These are phyloP conservation scores for Furcula furcula DNA, from an alignment of 2,888 invertebrate species.

Conservation along the genomic window DNA sequence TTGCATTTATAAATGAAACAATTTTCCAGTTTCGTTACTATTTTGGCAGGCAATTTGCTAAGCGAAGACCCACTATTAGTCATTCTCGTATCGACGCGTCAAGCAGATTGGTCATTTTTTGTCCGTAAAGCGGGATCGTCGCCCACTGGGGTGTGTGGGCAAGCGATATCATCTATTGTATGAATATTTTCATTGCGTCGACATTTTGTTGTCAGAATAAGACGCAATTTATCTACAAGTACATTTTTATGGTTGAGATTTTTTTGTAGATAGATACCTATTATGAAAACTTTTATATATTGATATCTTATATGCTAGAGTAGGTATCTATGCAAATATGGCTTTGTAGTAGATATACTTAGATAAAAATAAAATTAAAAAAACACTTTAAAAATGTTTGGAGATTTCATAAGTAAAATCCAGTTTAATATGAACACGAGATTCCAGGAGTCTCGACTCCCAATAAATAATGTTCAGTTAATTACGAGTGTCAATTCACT, in stretches of 20 bases:
- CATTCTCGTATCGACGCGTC: slow-evolving; percentile 69
- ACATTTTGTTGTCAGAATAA: slow-evolving; percentile 29
- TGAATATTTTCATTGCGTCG: slow-evolving; percentile 27
- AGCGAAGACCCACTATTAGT: slow-evolving; percentile 67
- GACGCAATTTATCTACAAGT: slow-evolving; percentile 27
- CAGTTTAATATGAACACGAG: too few species aligned
- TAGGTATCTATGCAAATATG: neutral
- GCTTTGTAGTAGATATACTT: too few species aligned
- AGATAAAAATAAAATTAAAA: too few species aligned
- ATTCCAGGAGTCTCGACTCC: neutral
- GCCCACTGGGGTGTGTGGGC: slow-evolving; percentile 51
- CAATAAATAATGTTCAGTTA: slow-evolving; percentile 9
- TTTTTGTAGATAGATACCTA: slow-evolving; percentile 21
- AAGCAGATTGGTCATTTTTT: slow-evolving; percentile 73
- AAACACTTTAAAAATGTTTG: too few species aligned
- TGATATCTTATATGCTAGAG: slow-evolving; percentile 6
- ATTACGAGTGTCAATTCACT: slow-evolving; percentile 28
- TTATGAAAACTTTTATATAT: slow-evolving; percentile 22
- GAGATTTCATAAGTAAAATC: too few species aligned
- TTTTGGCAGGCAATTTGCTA: slow-evolving; percentile 75
- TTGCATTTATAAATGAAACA: slow-evolving; percentile 77
- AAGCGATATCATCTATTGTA: slow-evolving; percentile 42
- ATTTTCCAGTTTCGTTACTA: slow-evolving; percentile 74
- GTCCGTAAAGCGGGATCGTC: slow-evolving; percentile 48
- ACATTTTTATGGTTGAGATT: slow-evolving; percentile 19